Evolutionary conservation across 2,797 vertebrate genomes (phyloP).

Genomic region (Dryobates pubescens): DNA sequence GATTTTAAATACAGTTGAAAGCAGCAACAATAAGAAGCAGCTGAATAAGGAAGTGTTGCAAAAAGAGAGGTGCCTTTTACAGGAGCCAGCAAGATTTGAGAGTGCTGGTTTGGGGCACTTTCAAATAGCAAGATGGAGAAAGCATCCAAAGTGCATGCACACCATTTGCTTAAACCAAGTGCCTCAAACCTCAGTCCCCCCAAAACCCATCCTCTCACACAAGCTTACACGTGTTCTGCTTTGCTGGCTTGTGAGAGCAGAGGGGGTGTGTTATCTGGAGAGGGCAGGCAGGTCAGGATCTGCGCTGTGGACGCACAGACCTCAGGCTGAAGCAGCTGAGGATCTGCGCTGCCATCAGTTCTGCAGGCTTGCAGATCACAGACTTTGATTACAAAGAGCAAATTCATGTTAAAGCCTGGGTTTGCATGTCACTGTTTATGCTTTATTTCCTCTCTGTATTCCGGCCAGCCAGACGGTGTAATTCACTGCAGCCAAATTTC

Average conservation of each 20-base stretch:
- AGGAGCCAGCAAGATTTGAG: not conserved
- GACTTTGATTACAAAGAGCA: not conserved
- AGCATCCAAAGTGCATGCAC: accelerated
- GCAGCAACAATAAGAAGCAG: not conserved
- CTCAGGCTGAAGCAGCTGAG: not conserved
- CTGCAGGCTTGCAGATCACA: not conserved
- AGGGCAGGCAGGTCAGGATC: not conserved
- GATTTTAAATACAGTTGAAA: not conserved
- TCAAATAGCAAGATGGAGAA: not conserved
- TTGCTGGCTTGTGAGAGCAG: accelerated
- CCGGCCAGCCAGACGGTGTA: not conserved
- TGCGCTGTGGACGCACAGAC: accelerated
- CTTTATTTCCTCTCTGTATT: not conserved
- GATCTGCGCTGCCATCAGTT: not conserved
- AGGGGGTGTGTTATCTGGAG: accelerated
- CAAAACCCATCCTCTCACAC: accelerated
- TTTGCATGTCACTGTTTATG: not conserved
- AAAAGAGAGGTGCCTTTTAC: not conserved
- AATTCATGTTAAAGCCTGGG: not conserved
- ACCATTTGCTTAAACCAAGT: not conserved
- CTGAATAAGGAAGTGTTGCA: not conserved
- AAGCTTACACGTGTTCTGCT: accelerated
- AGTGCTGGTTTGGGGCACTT: not conserved
- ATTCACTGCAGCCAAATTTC: not conserved
- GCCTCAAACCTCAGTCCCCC: not conserved